Evolutionary conservation across 2,888 invertebrate genomes (phyloP).

Genomic region (Idaea dimidiata): DNA sequence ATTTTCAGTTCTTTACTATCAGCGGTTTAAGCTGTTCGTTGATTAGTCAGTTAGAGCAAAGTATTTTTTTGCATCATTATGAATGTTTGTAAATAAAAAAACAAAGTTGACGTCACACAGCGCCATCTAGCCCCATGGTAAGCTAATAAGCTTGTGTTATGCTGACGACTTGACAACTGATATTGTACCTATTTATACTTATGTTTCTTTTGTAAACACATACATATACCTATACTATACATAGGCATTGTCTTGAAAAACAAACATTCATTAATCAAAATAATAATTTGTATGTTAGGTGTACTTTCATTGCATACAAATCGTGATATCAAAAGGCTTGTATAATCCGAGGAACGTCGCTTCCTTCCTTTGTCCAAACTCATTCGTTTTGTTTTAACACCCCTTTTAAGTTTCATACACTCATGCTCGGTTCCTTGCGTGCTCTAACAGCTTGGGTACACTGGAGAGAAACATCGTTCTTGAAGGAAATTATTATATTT

Average conservation of each 20-base stretch:
- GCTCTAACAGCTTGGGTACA: constrained; percentile 36
- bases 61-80: no score
- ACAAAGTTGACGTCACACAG: no score
- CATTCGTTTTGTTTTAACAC: constrained; percentile 81
- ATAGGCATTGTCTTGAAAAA: constrained; percentile 1
- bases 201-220: no score
- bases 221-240: constrained; percentile 7
- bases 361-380: constrained; percentile 78
- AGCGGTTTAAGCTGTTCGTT: no score
- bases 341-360: constrained; percentile 62
- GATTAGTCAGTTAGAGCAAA: no score
- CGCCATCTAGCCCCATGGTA: no score
- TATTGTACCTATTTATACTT: no score
- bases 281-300: constrained; percentile 56
- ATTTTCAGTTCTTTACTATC: no score
- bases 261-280: constrained; percentile 68
- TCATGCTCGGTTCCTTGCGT: constrained; percentile 60
- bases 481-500: not conserved
- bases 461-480: constrained; percentile 6
- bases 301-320: constrained; percentile 52
- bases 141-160: no score
- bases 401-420: constrained; percentile 75
- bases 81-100: no score
- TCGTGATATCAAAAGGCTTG: constrained; percentile 69
- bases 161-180: no score